Conservation (phyloP, 2,113 vertebrate species). For the Sphyrna mokarran region DNA sequence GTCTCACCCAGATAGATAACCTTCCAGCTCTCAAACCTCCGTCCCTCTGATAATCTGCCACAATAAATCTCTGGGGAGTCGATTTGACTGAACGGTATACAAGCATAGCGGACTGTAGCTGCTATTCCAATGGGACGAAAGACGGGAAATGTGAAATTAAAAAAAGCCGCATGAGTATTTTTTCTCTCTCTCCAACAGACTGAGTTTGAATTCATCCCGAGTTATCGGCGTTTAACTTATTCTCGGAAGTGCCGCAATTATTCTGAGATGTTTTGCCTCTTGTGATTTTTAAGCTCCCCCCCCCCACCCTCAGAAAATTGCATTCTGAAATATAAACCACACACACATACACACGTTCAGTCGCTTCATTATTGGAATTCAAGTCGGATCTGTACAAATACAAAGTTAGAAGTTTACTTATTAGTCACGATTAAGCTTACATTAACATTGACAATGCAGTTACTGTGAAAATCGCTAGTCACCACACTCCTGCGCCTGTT, state of each 20-base stretch:
- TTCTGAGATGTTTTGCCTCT: background rate
- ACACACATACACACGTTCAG: background rate
- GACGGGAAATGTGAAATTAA: no score
- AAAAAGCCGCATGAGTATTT: background rate
- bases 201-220: background rate
- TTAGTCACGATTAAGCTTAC: no score
- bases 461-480: no score
- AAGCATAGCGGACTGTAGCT: no score
- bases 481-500: no score
- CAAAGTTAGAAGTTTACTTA: no score
- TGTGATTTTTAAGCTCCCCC: background rate
- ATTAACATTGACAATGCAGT: no score
- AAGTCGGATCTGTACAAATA: no score
- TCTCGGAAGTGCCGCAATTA: background rate
- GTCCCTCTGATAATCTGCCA: background rate
- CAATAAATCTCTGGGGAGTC: background rate
- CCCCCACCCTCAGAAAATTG: background rate
- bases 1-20: background rate
- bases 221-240: background rate
- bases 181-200: background rate
- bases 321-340: background rate
- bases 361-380: background rate
- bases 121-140: background rate
- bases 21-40: background rate
- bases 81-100: background rate